A percentile compares a stretch with the other conserved stretches of the same genome.
Conservation (phyloP, 2,113 vertebrate species). For the Scartelaos histophorus region DNA sequence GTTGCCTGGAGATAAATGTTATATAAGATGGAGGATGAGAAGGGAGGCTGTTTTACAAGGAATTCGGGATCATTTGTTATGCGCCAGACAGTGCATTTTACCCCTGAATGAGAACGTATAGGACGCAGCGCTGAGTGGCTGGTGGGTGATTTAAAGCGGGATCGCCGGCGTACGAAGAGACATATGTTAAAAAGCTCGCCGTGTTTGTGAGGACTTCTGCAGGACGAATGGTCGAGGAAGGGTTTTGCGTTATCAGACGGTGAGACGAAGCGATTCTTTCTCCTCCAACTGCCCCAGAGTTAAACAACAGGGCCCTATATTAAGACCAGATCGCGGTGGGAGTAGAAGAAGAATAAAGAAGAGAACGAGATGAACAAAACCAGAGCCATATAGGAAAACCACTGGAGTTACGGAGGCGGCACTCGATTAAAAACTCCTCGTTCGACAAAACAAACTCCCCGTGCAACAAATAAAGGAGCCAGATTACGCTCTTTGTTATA, state of each 20-base stretch:
- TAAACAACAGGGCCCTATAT: constrained; percentile 1
- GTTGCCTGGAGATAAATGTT: neutral
- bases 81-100: neutral
- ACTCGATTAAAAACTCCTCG: too few relatives aligned
- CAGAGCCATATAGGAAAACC: neutral
- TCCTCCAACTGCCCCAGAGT: neutral
- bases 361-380: neutral
- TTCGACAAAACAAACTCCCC: too few relatives aligned
- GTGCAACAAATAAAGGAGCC: too few relatives aligned
- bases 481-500: too few relatives aligned
- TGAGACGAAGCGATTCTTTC: neutral
- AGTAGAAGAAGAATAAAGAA: neutral
- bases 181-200: constrained; percentile 8
- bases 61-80: constrained; percentile 1
- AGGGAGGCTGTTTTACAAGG: constrained; percentile 1
- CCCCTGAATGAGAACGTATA: neutral
- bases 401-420: too few relatives aligned
- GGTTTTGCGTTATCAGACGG: constrained; percentile 18
- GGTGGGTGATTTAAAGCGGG: constrained; percentile 2
- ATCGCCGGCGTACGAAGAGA: neutral
- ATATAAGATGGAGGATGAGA: neutral
- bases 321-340: neutral
- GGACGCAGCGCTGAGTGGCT: neutral
- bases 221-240: neutral
- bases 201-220: neutral